phyloP scores from a whole-genome alignment of 2,113 vertebrate species.

The Hippocampus barbouri region DNA sequence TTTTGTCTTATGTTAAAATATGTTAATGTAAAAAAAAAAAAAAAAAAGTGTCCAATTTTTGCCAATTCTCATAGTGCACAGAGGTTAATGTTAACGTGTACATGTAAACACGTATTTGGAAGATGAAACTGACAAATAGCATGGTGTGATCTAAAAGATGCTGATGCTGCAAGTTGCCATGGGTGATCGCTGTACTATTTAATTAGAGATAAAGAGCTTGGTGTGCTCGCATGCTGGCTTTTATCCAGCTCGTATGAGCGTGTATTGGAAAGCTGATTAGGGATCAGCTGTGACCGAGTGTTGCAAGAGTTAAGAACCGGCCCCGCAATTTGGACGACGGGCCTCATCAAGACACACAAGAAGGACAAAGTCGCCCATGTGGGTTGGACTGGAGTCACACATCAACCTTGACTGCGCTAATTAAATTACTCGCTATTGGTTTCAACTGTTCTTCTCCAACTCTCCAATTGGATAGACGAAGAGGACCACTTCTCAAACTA shows the following conservation, averaged over 20 bases:
- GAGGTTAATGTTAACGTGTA: too few species aligned
- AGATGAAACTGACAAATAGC: background rate
- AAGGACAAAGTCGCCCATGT: background rate
- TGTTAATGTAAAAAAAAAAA: too few species aligned
- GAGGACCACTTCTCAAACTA: too few species aligned
- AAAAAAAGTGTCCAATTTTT: background rate
- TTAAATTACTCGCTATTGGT: too few species aligned
- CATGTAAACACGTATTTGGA: background rate
- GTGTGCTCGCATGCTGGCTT: slow-evolving; percentile 38
- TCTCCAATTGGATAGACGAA: too few species aligned
- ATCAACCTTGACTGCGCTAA: background rate
- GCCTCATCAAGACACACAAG: slow-evolving; percentile 14
- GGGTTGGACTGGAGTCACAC: background rate
- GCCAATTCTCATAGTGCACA: too few species aligned
- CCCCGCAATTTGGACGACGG: slow-evolving; percentile 17
- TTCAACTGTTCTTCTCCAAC: too few species aligned
- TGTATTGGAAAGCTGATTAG: slow-evolving; percentile 65
- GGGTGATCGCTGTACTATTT: background rate
- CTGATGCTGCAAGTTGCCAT: slow-evolving; percentile 10
- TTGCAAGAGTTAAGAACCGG: slow-evolving; percentile 27
- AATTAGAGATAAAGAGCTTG: slow-evolving; percentile 48
- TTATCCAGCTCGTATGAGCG: slow-evolving; percentile 63
- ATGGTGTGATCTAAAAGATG: background rate
- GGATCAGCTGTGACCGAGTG: slow-evolving; percentile 46
- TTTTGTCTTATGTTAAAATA: too few species aligned